Base-by-base conservation (phyloP, 2,888 invertebrate genomes). In the Tetramorium bicarinatum region DNA sequence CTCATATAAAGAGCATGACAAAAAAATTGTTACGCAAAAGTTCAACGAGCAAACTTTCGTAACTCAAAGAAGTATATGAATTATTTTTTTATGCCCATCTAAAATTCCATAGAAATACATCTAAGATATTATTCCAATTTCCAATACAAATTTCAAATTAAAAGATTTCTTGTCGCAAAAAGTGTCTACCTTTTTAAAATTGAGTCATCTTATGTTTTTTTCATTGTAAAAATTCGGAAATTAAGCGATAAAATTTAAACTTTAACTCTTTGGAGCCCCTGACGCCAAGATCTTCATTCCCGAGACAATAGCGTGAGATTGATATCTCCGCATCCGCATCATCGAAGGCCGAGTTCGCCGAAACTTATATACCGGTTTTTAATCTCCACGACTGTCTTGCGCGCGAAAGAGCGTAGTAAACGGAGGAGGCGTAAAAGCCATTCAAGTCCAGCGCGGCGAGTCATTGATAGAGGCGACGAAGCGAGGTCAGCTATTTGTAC, bases 401-500 rank as follows among this genome's bases (percentile, higher is more conserved):
- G 89, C 88, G 88, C 88, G 82, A 82, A 87, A 90, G 88, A 89
- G 89, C 90, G 91, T 91, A 91, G 92, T 91, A 91, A 90, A 89
- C 90, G 91, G 89, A 91, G 90, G 91, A 91, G 91, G 91, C 90
- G 91, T 88, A 90, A 91, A 91, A 88, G 91, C 91, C 92, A 93
- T 93, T 92, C 91, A 92, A 67, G 91, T 91, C 90, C 89, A 90
- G 88, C 90, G 90, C 90, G 91, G 88, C 90, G 90, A 92, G 92
- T 92, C 94, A 94, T 94, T 94, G 94, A 94, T 93, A 93, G 92
- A 94, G 92, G 92, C 93, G 93, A 92, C 92, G 90, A 92, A 91
- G 92, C 93, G 94, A 94, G 94, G 94, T 94, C 94, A 94, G 93
- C 94, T 94, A 94, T 94, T 94, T 94, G 94, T 94, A 94, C 92